Percentiles rank a stretch among this genome's conserved stretches.
Conservation (phyloP, 2,797 vertebrate species). For the Odontamblyopus rebecca region DNA sequence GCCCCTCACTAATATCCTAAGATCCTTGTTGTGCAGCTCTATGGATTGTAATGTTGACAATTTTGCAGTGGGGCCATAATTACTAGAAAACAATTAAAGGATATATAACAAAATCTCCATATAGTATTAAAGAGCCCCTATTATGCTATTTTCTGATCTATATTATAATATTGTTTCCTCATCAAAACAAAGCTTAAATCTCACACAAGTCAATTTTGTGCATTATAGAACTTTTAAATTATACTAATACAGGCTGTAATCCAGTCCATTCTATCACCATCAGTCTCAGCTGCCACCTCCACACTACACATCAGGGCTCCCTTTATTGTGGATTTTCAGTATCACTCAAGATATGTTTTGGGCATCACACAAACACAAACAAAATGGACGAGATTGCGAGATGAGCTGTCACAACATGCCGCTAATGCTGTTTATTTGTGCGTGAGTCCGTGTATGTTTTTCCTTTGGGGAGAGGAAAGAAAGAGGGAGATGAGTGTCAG, state of each 20-base stretch:
- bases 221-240: not conserved
- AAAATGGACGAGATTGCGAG: constrained; percentile 12
- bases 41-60: too few species aligned
- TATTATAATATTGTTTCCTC: too few species aligned
- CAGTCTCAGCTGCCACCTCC: not conserved
- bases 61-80: too few species aligned
- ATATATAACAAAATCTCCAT: too few species aligned
- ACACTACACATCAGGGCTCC: not conserved
- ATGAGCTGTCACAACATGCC: constrained; percentile 51
- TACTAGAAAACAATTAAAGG: too few species aligned
- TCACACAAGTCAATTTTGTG: too few species aligned
- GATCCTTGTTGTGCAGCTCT: not conserved
- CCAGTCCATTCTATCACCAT: not conserved
- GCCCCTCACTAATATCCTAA: not conserved
- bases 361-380: constrained; percentile 45
- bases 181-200: too few species aligned
- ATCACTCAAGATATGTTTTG: constrained; percentile 14
- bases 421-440: constrained; percentile 54
- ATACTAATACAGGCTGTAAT: not conserved
- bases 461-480: constrained; percentile 35
- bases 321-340: constrained; percentile 11
- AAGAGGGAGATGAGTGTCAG: constrained; percentile 36
- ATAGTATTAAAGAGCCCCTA: too few species aligned
- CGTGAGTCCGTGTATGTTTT: constrained; percentile 43
- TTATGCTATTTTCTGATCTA: too few species aligned